Base-by-base conservation (phyloP, 2,797 vertebrate genomes). In the Macropodus opercularis region DNA sequence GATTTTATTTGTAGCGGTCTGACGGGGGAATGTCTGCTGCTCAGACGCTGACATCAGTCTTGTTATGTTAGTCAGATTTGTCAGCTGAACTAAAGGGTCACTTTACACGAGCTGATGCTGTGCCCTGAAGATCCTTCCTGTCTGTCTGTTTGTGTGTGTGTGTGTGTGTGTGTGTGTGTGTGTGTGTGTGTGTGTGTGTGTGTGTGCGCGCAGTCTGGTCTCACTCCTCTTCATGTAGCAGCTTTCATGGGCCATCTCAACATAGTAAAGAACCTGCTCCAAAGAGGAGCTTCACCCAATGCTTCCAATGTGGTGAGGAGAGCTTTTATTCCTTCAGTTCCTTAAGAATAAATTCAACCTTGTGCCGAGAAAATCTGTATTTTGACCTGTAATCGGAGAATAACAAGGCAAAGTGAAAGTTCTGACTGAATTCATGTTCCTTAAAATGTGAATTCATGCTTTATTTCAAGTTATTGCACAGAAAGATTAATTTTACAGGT, bases 221-320 rank as follows among this genome's bases (percentile, higher is more conserved):
- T 99, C 83, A 99, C 97, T 0, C 97, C 97, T 17, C 94, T 99
- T 65, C 97, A 99, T 0, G 97, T 99, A 82, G 96, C 97, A 24
- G 89, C 97, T 40, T 99, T 98, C 86, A 98, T 99, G 97, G 97
- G 97, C 10, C 96, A 99, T 75, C 90, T 98, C 38, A 92, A 95
- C 78, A 96, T 99, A 0, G 96, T 97, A 70, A 98, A 95, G 88
- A 95, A 90, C 79, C 88, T 99, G 19, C 87, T 98, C 51, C 94
- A 95, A 77, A 92, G 94, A 71, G 96, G 95, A 40, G 97, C 97
- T 0, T 98, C 97, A 3, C 96, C 96, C 17, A 99, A 97, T 1
- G 97, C 96, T 86, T 98, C 96, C 88, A 98, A 97, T 0, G 97
- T 98, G 95, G 97, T 99, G 75, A 96, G 84, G 61, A 17, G 1